Evolutionary conservation across 2,113 vertebrate species (phyloP).

Genomic region (Sarotherodon lohbergeri): DNA sequence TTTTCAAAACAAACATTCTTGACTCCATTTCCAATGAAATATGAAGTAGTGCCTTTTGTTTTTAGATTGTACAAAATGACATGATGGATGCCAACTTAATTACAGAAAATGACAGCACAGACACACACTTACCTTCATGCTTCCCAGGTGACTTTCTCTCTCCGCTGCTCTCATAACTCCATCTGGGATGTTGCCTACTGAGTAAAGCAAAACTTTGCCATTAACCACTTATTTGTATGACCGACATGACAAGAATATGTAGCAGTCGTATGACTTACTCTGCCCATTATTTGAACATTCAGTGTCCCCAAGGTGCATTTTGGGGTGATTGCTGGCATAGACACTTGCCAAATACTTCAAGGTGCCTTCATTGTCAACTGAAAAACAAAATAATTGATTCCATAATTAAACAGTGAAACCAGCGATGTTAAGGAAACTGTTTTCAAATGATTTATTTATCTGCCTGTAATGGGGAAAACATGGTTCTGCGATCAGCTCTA

Average conservation of each 20-base stretch:
- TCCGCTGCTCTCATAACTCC: slow-evolving; percentile 91
- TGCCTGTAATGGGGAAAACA: background rate
- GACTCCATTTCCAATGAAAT: background rate
- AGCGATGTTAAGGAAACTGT: background rate
- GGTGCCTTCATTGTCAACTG: slow-evolving; percentile 91
- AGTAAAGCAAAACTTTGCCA: background rate
- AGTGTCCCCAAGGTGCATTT: slow-evolving; percentile 87
- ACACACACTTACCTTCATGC: slow-evolving; percentile 86
- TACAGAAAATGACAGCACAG: background rate
- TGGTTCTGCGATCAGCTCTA: background rate
- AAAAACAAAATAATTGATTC: background rate
- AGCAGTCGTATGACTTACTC: slow-evolving; percentile 66
- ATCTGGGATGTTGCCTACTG: slow-evolving; percentile 56
- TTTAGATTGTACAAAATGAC: background rate
- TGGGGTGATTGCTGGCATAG: slow-evolving; percentile 90
- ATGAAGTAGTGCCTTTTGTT: background rate
- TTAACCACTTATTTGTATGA: background rate
- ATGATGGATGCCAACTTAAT: background rate
- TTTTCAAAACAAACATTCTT: background rate
- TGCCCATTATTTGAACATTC: slow-evolving; percentile 86
- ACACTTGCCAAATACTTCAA: slow-evolving; percentile 88
- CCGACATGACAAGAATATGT: background rate
- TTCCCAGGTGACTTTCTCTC: slow-evolving; percentile 91
- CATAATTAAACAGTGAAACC: background rate
- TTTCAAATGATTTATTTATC: background rate